Evolutionary conservation across 2,113 vertebrate species (phyloP).

Genomic region (Nycticebus coucang): DNA sequence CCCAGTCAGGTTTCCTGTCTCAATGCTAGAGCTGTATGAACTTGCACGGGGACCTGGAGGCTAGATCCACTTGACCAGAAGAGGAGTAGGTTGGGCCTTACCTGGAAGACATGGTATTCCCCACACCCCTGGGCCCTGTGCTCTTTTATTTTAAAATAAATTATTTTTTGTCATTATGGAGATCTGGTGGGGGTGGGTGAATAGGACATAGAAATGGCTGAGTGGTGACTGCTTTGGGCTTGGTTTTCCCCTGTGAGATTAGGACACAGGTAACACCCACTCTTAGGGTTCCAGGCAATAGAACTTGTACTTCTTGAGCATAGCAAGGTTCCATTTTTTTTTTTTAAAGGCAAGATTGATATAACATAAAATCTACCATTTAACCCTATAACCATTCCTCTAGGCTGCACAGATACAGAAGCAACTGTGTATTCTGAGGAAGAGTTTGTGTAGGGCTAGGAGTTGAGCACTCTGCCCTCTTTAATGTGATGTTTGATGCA

Average conservation of each 20-base stretch:
- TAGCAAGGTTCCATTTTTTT: too few species aligned
- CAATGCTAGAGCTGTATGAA: background rate
- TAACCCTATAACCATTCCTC: background rate
- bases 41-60: background rate
- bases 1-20: background rate
- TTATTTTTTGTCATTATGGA: background rate
- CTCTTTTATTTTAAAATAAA: background rate
- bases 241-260: background rate
- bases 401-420: background rate
- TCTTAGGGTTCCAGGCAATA: too few species aligned
- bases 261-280: too few species aligned
- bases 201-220: background rate
- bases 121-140: too few species aligned
- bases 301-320: too few species aligned
- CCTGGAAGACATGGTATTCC: background rate
- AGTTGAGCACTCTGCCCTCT: background rate
- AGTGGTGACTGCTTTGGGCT: background rate
- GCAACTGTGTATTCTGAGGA: background rate
- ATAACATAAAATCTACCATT: too few species aligned
- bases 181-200: background rate
- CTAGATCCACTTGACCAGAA: accelerated
- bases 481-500: background rate
- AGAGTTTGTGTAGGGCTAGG: background rate
- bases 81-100: background rate
- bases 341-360: too few species aligned